These are phyloP conservation scores for Chrysogorgia sp. DNA, from an alignment of 92 coral and sea anemone genomes.

Conservation along the genomic window DNA sequence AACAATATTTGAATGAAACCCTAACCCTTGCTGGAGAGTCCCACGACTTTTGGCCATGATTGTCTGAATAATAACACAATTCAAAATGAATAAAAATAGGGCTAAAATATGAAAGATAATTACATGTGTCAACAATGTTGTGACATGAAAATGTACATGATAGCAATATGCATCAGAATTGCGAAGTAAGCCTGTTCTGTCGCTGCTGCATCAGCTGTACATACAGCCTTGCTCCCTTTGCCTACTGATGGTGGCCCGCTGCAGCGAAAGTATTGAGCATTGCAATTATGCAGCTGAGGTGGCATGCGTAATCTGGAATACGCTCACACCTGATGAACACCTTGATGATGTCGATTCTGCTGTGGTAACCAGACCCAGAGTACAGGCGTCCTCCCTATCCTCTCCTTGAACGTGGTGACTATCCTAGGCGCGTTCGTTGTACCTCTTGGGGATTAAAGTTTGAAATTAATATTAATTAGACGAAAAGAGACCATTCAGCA, in stretches of 20 bases:
- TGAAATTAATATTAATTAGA: too few relatives aligned
- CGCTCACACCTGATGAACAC: conserved; percentile 14
- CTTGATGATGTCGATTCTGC: conserved; percentile 17
- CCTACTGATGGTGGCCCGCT: conserved; percentile 1
- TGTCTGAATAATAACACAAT: too few relatives aligned
- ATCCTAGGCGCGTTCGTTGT: neutral
- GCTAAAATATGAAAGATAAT: too few relatives aligned
- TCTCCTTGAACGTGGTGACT: conserved; percentile 11
- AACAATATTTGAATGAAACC: too few relatives aligned
- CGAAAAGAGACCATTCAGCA: too few relatives aligned
- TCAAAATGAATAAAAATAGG: too few relatives aligned
- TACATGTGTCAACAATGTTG: too few relatives aligned
- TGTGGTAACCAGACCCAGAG: conserved; percentile 18
- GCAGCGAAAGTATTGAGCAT: conserved; percentile 4
- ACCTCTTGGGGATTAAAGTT: too few relatives aligned
- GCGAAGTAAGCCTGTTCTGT: neutral
- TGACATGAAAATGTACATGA: too few relatives aligned
- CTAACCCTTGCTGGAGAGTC: too few relatives aligned
- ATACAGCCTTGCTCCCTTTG: neutral
- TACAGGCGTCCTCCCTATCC: neutral
- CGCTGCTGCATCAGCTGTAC: conserved; percentile 30
- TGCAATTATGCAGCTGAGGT: conserved; percentile 22
- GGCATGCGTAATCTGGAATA: conserved; percentile 8
- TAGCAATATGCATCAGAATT: too few relatives aligned
- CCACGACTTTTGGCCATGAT: too few relatives aligned